These are phyloP conservation scores for Crotalus tigris DNA, from an alignment of 2,113 vertebrate species.

Conservation along the genomic window DNA sequence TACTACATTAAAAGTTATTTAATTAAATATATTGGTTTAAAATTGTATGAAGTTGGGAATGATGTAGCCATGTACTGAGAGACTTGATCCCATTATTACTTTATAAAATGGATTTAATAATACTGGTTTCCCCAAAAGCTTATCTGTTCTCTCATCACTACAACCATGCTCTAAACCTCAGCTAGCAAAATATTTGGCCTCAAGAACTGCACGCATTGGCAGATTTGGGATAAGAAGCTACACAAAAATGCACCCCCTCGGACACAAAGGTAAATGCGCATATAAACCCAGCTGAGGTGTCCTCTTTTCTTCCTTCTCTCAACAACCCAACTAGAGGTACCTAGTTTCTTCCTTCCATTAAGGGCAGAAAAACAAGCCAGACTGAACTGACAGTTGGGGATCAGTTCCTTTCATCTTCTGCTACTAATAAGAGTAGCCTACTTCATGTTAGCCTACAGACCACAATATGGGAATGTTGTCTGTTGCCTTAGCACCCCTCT, in stretches of 20 bases:
- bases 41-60: background rate
- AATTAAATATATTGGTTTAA: background rate
- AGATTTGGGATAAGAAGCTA: background rate
- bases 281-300: background rate
- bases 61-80: background rate
- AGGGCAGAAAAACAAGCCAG: background rate
- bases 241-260: background rate
- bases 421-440: background rate
- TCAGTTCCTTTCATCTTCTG: background rate
- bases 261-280: background rate
- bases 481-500: background rate
- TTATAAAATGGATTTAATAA: background rate
- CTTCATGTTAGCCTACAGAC: background rate
- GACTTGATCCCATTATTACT: background rate
- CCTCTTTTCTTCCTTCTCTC: background rate
- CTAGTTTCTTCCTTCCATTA: background rate
- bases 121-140: background rate
- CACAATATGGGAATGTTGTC: background rate
- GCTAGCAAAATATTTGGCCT: background rate
- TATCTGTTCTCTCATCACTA: background rate
- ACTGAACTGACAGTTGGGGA: background rate
- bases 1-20: background rate
- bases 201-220: background rate
- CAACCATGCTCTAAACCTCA: background rate
- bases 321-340: background rate